Percentiles rank a stretch among this genome's conserved stretches.
Evolutionary conservation across 1,140 invertebrate genomes (phyloP).

Genomic region (Drosophila mauritiana): DNA sequence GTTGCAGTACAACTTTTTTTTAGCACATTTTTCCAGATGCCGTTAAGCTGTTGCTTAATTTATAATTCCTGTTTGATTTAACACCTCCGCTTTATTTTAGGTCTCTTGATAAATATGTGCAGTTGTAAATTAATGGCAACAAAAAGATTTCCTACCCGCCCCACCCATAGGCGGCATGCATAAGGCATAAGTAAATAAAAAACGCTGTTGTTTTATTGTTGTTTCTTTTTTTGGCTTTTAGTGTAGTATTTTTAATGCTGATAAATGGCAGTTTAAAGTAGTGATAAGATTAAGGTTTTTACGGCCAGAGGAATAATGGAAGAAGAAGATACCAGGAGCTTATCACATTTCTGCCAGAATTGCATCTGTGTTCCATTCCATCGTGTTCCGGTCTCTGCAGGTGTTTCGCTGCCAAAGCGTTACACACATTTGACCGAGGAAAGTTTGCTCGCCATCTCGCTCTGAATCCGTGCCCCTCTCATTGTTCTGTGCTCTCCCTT

Average conservation of each 20-base stretch:
- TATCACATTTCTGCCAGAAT: constrained; percentile 21
- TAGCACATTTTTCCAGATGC: background rate
- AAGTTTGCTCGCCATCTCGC: constrained; percentile 20
- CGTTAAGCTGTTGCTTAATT: constrained; percentile 11
- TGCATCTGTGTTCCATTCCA: constrained; percentile 22
- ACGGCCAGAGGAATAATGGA: constrained; percentile 6
- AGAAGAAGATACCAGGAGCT: constrained; percentile 12
- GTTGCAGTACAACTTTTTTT: background rate
- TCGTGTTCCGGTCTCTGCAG: background rate
- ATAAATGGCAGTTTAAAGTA: constrained; percentile 39
- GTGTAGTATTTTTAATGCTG: constrained; percentile 11
- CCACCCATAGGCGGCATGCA: constrained; percentile 11
- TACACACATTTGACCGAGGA: constrained; percentile 2
- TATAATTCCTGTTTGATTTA: constrained; percentile 67
- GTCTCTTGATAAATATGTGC: constrained; percentile 10
- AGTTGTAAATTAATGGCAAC: constrained; percentile 31
- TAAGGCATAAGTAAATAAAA: constrained; percentile 39
- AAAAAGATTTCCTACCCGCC: background rate
- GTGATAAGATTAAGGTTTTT: constrained; percentile 34
- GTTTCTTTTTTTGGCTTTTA: constrained; percentile 2
- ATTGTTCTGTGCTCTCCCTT: constrained; percentile 3
- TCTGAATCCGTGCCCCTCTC: constrained; percentile 3
- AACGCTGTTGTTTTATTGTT: constrained; percentile 8
- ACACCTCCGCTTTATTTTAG: constrained; percentile 44
- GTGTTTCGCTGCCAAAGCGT: constrained; percentile 37